Percentiles rank a stretch among this genome's conserved stretches.
phyloP scores from a whole-genome alignment of 1,140 invertebrate species.

The Pseudomyrmex dendroicus region DNA sequence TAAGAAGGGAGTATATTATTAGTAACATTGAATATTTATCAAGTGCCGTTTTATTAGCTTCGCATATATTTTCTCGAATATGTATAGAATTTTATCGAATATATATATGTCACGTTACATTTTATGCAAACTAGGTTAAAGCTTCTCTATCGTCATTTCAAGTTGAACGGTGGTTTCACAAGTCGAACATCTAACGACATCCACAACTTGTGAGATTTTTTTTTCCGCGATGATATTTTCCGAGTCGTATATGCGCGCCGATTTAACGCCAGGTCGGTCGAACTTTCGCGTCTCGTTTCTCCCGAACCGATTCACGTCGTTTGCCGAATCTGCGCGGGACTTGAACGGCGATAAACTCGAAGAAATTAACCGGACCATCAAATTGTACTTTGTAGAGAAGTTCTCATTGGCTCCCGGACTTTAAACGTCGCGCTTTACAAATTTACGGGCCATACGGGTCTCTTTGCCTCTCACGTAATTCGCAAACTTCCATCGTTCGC shows the following conservation, averaged over 20 bases:
- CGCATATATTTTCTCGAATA: too few relatives aligned
- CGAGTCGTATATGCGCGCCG: slow-evolving; percentile 10
- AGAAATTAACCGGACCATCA: slow-evolving; percentile 73
- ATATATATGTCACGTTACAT: not conserved
- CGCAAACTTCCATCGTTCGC: slow-evolving; percentile 58
- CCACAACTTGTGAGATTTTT: not conserved
- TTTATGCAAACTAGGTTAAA: not conserved
- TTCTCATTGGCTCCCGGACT: slow-evolving; percentile 68
- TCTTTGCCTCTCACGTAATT: slow-evolving; percentile 64
- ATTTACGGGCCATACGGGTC: slow-evolving; percentile 63
- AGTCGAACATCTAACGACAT: not conserved
- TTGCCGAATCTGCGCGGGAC: slow-evolving; percentile 53
- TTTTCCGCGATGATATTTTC: slow-evolving; percentile 21
- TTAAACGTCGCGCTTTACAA: slow-evolving; percentile 64
- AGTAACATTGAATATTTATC: too few relatives aligned
- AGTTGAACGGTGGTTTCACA: not conserved
- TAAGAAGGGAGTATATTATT: too few relatives aligned
- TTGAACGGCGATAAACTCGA: slow-evolving; percentile 67
- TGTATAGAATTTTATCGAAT: too few relatives aligned
- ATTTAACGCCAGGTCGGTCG: slow-evolving; percentile 37
- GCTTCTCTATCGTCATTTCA: not conserved
- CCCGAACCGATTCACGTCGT: slow-evolving; percentile 36
- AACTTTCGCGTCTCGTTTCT: slow-evolving; percentile 36
- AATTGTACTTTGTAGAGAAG: slow-evolving; percentile 72
- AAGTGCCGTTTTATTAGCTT: too few relatives aligned